These are phyloP conservation scores for Heliconius hermathena DNA, from an alignment of 1,140 invertebrate genomes.

Conservation along the genomic window DNA sequence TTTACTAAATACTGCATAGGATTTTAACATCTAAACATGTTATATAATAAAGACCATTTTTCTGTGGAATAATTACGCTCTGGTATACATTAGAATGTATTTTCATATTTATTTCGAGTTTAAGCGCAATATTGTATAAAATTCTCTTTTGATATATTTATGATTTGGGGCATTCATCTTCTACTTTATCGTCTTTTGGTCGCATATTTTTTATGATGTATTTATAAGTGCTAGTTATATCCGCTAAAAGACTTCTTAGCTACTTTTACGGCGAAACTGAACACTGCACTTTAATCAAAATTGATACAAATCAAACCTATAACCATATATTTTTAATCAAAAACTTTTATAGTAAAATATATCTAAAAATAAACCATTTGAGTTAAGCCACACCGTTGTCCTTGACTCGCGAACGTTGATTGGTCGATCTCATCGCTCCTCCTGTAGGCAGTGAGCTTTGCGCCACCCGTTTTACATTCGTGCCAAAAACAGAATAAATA, in stretches of 20 bases:
- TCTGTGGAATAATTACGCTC: not conserved
- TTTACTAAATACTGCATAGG: constrained; percentile 39
- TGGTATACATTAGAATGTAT: constrained; percentile 17
- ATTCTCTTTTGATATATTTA: constrained; percentile 34
- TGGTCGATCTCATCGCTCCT: constrained; percentile 10
- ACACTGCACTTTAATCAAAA: not conserved
- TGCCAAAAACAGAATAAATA: constrained; percentile 13
- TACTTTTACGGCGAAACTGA: not conserved
- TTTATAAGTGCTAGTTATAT: not conserved
- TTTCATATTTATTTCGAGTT: constrained; percentile 37
- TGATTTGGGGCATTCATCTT: constrained; percentile 15
- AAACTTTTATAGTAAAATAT: not conserved
- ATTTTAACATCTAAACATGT: constrained; percentile 27
- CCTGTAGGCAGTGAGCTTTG: not conserved
- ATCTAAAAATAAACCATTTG: constrained; percentile 3
- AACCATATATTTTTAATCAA: not conserved
- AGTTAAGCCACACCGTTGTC: constrained; percentile 12
- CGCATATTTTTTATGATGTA: not conserved
- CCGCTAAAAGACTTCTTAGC: not conserved
- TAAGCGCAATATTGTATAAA: constrained; percentile 35
- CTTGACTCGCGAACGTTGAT: constrained; percentile 6
- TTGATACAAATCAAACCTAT: not conserved
- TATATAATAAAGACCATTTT: constrained; percentile 1
- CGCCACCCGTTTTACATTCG: constrained; percentile 11
- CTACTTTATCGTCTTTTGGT: constrained; percentile 6